These are phyloP conservation scores for Myripristis jacobus DNA, from an alignment of 2,797 vertebrate species.

Conservation along the genomic window DNA sequence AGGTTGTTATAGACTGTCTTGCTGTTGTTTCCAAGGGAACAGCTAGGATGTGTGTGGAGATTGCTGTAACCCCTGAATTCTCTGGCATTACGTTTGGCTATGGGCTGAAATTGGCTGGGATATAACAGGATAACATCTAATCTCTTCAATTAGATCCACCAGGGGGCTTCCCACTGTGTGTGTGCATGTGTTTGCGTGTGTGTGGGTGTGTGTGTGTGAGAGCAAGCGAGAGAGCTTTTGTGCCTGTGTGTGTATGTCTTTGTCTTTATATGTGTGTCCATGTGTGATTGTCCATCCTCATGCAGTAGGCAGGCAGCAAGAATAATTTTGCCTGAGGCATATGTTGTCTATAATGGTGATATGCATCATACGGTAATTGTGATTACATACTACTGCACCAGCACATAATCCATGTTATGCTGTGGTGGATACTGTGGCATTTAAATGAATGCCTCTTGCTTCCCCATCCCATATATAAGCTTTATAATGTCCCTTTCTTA, in stretches of 20 bases:
- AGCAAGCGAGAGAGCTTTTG: background rate
- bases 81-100: slow-evolving; percentile 76
- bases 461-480: slow-evolving; percentile 31
- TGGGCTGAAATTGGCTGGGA: slow-evolving; percentile 80
- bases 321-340: slow-evolving; percentile 34
- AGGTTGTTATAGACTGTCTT: slow-evolving; percentile 68
- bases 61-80: slow-evolving; percentile 76
- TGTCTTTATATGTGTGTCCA: background rate
- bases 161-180: slow-evolving; percentile 58
- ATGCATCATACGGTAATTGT: slow-evolving; percentile 50
- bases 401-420: slow-evolving; percentile 17
- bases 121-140: slow-evolving; percentile 83
- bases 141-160: slow-evolving; percentile 82
- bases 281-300: background rate
- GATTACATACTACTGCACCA: slow-evolving; percentile 20
- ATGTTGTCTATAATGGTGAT: slow-evolving; percentile 23
- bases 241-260: background rate
- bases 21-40: slow-evolving; percentile 81
- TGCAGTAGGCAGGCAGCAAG: background rate
- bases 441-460: slow-evolving; percentile 40
- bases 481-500: slow-evolving; percentile 61
- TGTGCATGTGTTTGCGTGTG: slow-evolving; percentile 41
- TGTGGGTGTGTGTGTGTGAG: slow-evolving; percentile 4
- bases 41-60: slow-evolving; percentile 60
- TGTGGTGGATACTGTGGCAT: slow-evolving; percentile 37